Evolutionary conservation across 2,888 invertebrate genomes (phyloP).

Genomic region (Philonicus albiceps): DNA sequence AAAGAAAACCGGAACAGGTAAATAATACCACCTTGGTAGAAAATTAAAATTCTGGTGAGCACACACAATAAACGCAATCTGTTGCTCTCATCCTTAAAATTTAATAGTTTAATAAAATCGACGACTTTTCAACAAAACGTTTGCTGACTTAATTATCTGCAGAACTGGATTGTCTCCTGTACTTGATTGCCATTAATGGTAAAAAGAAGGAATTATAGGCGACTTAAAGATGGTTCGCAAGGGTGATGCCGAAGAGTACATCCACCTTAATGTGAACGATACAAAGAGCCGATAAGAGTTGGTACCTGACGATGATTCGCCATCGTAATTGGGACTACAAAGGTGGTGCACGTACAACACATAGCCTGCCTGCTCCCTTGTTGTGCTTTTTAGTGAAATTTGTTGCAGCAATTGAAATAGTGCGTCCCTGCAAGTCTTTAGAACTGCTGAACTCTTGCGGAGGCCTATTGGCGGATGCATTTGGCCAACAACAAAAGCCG

Average conservation of each 20-base stretch:
- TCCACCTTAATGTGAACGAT: neutral
- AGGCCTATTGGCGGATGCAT: neutral
- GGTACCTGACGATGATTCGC: neutral
- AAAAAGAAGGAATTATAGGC: neutral
- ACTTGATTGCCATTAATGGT: neutral
- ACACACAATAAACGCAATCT: neutral
- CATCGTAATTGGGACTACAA: neutral
- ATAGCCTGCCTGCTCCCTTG: neutral
- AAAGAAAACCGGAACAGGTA: neutral
- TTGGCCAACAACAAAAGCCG: constrained; percentile 3
- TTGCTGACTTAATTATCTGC: neutral
- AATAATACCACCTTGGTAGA: neutral
- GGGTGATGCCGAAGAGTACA: constrained; percentile 2
- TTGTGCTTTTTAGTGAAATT: constrained; percentile 3
- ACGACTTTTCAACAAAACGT: neutral
- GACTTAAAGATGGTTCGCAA: neutral
- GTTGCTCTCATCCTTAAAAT: neutral
- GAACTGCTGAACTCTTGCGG: neutral
- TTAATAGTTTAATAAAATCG: neutral
- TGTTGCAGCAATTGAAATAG: constrained; percentile 24
- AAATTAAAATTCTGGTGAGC: neutral
- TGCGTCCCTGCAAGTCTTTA: neutral
- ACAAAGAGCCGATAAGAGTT: neutral
- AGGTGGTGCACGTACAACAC: neutral
- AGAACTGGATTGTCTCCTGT: neutral